Base-by-base conservation (phyloP, 1,140 invertebrate species). In the Limonius californicus region DNA sequence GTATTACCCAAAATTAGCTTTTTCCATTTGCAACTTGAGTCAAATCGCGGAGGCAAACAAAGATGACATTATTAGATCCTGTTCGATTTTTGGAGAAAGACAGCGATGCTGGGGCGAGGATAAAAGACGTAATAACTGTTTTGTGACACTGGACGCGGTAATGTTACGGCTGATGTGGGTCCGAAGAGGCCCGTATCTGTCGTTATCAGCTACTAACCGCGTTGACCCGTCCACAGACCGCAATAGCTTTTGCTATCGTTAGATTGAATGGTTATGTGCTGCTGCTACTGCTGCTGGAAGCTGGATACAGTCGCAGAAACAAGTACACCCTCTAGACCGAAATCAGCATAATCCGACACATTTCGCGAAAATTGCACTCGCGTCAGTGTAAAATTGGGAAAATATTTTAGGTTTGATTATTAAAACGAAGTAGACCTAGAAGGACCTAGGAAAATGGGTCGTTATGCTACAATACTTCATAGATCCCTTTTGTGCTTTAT, bases 251-350 rank as follows among this genome's bases (percentile, higher is more conserved):
- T 18, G 59, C 50, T 56, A 56, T 45, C 59, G 21, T 61, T 61
- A 61, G 20, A 61, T 61, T 61, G 50, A 42, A 61, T 45, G 50
- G 35, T 61, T 61, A 61, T 61, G 50, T 55, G 27, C 55, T 11
- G 14, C 18, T 39, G 11, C 27, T 42, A 19, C 1, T 39, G 55
- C n/a, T 15, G 6, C 20, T 27, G 12, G 7, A 6, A 27, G 23
- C 23, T 27, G 14, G 15, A 50, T 50, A 50, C 45, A 50, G 2
- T 50, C 20, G 3, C 45, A 50, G n/a, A 50, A 50, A 50, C 20
- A 50, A 50, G 16, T 50, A 50, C 15, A 50, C 20, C 45, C 45
- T 3, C 3, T 3, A 50, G 16, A 50, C 45, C 20, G 19, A 50
- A 50, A 27, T 27, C 9, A 27, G 9, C 23, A 18, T 53, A 16